Percentiles rank a stretch among this genome's conserved stretches.
Evolutionary conservation across 2,797 vertebrate species (phyloP).

Genomic region (Pipistrellus nathusii): DNA sequence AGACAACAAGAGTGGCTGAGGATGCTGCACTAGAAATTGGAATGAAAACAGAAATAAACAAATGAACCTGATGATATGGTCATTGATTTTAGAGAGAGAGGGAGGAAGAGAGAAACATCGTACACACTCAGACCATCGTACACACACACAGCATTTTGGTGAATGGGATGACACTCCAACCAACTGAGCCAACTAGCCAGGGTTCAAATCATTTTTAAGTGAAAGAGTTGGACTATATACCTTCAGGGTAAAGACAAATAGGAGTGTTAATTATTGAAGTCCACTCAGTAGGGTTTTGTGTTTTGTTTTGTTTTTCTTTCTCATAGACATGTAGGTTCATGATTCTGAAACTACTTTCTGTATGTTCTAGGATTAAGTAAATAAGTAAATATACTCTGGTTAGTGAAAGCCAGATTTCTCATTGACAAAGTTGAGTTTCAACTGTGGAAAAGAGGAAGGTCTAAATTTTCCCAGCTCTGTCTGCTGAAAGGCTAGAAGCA

Average conservation of each 20-base stretch:
- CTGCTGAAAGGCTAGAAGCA: neutral
- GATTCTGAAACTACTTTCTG: constrained; percentile 33
- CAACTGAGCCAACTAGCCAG: neutral
- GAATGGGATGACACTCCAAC: neutral
- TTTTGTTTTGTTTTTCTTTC: neutral
- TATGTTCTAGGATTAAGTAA: constrained; percentile 11
- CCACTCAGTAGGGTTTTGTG: neutral
- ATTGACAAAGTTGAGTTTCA: constrained; percentile 4
- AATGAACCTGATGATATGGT: neutral
- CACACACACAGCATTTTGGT: neutral
- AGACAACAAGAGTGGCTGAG: neutral
- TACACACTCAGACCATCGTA: neutral
- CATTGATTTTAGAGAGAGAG: neutral
- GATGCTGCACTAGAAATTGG: neutral
- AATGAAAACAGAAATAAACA: constrained; percentile 29
- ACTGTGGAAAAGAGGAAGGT: neutral
- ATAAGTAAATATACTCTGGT: neutral
- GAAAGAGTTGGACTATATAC: neutral
- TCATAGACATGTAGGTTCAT: neutral
- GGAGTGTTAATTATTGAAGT: neutral
- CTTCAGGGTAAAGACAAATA: constrained; percentile 8
- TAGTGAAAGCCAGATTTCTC: neutral
- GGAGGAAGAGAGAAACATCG: neutral
- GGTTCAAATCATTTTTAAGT: neutral
- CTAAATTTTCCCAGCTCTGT: constrained; percentile 18